phyloP scores from a whole-genome alignment of 2,797 vertebrate species.

The Zalophus californianus region DNA sequence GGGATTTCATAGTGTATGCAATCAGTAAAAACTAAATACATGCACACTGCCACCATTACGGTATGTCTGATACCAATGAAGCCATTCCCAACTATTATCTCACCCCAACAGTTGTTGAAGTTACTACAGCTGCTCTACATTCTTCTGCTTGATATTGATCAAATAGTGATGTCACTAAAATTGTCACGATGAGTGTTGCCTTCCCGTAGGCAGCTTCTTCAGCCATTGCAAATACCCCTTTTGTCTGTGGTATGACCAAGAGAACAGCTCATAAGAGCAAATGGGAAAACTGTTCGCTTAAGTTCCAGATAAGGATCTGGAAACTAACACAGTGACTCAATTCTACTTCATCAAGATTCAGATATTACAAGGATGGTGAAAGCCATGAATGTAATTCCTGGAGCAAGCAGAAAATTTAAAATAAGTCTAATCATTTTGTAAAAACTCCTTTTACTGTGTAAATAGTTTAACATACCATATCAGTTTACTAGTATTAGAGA shows the following conservation, averaged over 20 bases:
- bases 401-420: background rate
- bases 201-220: background rate
- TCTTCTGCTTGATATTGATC: background rate
- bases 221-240: background rate
- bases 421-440: background rate
- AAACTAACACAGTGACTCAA: background rate
- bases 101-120: background rate
- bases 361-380: background rate
- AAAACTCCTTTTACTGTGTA: background rate
- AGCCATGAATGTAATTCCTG: background rate
- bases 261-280: background rate
- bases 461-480: background rate
- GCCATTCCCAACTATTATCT: background rate
- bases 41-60: background rate
- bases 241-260: background rate
- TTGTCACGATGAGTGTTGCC: background rate
- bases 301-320: background rate
- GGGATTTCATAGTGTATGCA: background rate
- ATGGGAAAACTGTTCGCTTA: background rate
- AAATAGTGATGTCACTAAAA: background rate
- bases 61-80: background rate
- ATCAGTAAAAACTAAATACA: background rate
- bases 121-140: background rate
- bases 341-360: background rate
- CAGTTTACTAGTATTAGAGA: background rate